Conservation (phyloP, 2,797 vertebrate genomes). For the Cynodonichthys magdalenae region DNA sequence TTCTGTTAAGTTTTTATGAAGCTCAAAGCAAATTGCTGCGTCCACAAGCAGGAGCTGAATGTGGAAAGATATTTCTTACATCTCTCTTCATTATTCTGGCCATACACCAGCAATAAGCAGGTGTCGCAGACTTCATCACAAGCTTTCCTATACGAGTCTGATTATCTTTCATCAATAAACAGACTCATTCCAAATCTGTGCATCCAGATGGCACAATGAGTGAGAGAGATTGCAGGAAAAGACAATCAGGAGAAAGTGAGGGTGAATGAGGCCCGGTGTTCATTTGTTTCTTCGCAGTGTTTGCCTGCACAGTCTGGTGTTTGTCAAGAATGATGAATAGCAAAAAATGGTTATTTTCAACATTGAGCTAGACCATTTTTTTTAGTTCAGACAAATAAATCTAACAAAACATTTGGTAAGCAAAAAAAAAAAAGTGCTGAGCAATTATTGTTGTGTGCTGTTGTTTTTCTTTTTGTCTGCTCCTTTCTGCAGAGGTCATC, state of each 20-base stretch:
- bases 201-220: constrained; percentile 71
- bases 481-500: too few species aligned
- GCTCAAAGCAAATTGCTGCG: constrained; percentile 20
- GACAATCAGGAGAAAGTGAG: constrained; percentile 32
- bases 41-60: constrained; percentile 32
- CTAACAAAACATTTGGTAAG: background rate
- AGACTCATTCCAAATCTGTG: constrained; percentile 71
- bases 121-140: constrained; percentile 49
- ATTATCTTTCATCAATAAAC: constrained; percentile 72
- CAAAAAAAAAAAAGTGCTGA: background rate
- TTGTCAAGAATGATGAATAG: constrained; percentile 5
- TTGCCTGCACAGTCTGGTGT: constrained; percentile 1
- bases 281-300: constrained; percentile 18
- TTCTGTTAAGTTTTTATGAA: constrained; percentile 23
- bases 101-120: constrained; percentile 52
- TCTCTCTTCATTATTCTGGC: constrained; percentile 39
- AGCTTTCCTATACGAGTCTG: constrained; percentile 55
- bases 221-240: constrained; percentile 37
- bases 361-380: background rate
- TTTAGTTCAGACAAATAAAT: background rate
- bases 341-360: constrained; percentile 1
- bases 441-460: too few species aligned
- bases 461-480: too few species aligned
- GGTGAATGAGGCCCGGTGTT: constrained; percentile 42
- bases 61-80: constrained; percentile 44